These are phyloP conservation scores for Aplodontia rufa DNA, from an alignment of 2,113 vertebrate genomes.

Conservation along the genomic window DNA sequence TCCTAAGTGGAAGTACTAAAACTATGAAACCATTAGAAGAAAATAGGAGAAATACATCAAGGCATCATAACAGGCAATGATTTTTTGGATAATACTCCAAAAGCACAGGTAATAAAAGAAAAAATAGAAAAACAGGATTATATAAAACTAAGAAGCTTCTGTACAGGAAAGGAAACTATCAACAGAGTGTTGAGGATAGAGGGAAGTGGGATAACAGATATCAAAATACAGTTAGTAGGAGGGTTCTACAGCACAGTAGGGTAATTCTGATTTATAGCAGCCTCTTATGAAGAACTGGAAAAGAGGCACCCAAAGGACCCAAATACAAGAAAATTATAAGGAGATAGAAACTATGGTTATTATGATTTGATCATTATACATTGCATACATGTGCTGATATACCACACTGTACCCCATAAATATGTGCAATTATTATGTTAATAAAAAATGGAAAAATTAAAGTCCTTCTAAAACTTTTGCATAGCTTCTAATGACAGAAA, in stretches of 20 bases:
- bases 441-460: neutral
- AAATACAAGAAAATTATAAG: neutral
- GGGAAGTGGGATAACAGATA: neutral
- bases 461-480: neutral
- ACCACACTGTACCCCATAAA: neutral
- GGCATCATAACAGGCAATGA: neutral
- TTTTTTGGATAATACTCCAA: neutral
- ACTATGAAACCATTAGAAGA: neutral
- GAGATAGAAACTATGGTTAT: neutral
- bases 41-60: neutral
- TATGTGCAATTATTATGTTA: neutral
- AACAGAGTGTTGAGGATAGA: neutral
- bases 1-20: neutral
- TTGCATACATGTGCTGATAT: neutral
- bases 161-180: neutral
- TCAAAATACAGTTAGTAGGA: neutral
- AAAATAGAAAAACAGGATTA: neutral
- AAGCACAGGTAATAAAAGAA: neutral
- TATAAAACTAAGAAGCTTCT: neutral
- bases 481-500: constrained; percentile 7
- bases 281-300: neutral
- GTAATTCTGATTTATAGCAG: neutral
- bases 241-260: neutral
- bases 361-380: neutral
- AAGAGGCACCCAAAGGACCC: neutral